Conservation (phyloP, 2,888 invertebrate species). For the Dicyrtomina minuta region DNA sequence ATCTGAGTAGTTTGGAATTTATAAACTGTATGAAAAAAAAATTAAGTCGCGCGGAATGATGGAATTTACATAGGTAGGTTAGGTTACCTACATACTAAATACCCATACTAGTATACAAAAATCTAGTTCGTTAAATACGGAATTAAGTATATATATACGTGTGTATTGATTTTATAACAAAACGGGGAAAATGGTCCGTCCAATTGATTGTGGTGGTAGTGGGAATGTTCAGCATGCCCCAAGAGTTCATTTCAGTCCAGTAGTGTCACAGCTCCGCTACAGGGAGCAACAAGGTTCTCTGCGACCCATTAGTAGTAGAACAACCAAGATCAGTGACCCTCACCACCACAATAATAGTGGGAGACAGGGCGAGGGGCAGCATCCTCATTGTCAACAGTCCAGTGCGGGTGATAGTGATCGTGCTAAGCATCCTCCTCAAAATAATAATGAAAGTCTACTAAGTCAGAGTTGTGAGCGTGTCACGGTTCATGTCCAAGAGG, state of each 20-base stretch:
- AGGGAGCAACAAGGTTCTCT: slow-evolving; percentile 58
- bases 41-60: no score
- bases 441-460: slow-evolving; percentile 21
- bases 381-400: background rate
- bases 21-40: no score
- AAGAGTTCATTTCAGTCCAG: slow-evolving; percentile 73
- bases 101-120: no score
- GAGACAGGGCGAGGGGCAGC: background rate
- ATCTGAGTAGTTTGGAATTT: no score
- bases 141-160: no score
- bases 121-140: no score
- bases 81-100: no score
- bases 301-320: slow-evolving; percentile 49
- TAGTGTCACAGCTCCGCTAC: slow-evolving; percentile 79
- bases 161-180: no score
- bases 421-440: background rate
- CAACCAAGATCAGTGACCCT: background rate
- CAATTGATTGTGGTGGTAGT: background rate
- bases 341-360: background rate
- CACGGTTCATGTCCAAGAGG: slow-evolving; percentile 43
- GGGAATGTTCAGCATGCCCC: slow-evolving; percentile 10
- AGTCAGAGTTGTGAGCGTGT: slow-evolving; percentile 33
- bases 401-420: background rate
- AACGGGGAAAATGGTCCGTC: slow-evolving; percentile 17
- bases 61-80: no score